Evolutionary conservation across 1,140 invertebrate species (phyloP).

Genomic region (Brachionus angularis): DNA sequence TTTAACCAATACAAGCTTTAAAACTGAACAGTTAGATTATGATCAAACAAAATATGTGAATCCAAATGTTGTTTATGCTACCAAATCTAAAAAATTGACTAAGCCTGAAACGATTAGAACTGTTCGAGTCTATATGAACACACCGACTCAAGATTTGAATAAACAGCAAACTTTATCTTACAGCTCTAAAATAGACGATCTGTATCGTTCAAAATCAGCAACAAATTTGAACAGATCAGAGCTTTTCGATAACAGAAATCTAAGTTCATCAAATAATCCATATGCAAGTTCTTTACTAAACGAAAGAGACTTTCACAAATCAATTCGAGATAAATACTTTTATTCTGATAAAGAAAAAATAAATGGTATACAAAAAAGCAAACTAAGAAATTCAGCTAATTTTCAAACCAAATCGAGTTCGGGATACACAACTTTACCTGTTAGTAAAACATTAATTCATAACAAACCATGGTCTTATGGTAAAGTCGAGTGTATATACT

Average conservation of each 20-base stretch:
- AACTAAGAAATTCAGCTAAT: neutral
- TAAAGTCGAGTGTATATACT: constrained; percentile 26
- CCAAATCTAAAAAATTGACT: neutral
- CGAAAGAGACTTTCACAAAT: neutral
- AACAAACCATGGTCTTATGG: constrained; percentile 42
- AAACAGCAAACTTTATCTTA: constrained; percentile 13
- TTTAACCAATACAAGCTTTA: no score
- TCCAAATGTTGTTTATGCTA: neutral
- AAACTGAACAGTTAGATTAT: no score
- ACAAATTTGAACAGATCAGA: constrained; percentile 14
- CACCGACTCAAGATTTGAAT: constrained; percentile 1
- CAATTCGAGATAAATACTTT: constrained; percentile 17
- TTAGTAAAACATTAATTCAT: constrained; percentile 30
- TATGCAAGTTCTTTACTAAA: neutral
- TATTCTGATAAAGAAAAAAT: constrained; percentile 19
- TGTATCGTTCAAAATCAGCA: neutral
- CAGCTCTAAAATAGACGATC: neutral
- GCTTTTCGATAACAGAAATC: constrained; percentile 3
- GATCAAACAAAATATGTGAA: no score
- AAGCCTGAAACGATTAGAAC: neutral
- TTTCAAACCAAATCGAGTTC: neutral
- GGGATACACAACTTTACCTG: neutral
- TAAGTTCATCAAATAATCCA: constrained; percentile 14
- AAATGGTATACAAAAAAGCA: constrained; percentile 3
- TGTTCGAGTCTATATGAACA: neutral